Percentiles rank a stretch among this genome's conserved stretches.
Conservation (phyloP, 2,888 invertebrate species). For the Arenicola marina region DNA sequence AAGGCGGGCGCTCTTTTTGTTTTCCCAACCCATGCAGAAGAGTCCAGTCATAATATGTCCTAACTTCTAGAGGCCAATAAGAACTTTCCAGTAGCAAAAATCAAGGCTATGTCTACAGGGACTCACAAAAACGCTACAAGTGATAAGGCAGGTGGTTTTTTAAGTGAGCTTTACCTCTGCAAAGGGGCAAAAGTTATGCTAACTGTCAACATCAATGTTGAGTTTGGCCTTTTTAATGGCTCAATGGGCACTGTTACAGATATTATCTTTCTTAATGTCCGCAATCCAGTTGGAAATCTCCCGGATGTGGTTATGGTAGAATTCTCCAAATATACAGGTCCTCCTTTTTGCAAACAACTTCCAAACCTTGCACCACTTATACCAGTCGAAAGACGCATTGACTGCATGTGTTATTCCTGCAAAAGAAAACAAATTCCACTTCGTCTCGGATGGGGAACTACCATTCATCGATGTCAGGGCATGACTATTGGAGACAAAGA, state of each 20-base stretch:
- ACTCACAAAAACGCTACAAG: slow-evolving; percentile 12
- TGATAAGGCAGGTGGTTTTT: slow-evolving; percentile 15
- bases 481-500: slow-evolving; percentile 36
- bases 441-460: slow-evolving; percentile 32
- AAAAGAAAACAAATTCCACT: slow-evolving; percentile 30
- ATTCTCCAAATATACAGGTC: slow-evolving; percentile 33
- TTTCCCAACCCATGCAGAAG: slow-evolving; percentile 7
- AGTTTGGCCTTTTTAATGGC: too few relatives aligned
- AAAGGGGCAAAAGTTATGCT: slow-evolving; percentile 28
- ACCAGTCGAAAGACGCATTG: slow-evolving; percentile 28
- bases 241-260: slow-evolving; percentile 27
- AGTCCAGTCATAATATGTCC: background rate
- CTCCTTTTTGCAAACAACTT: slow-evolving; percentile 24
- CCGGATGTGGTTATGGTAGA: slow-evolving; percentile 35
- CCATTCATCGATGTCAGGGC: slow-evolving; percentile 36
- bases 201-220: slow-evolving; percentile 19
- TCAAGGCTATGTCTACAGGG: slow-evolving; percentile 9
- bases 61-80: background rate
- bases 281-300: slow-evolving; percentile 16
- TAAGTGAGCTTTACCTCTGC: slow-evolving; percentile 15
- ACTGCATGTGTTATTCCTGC: slow-evolving; percentile 28
- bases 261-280: slow-evolving; percentile 24
- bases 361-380: slow-evolving; percentile 33
- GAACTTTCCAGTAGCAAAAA: slow-evolving; percentile 3
- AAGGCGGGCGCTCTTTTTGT: background rate